Evolutionary conservation across 1,140 invertebrate genomes (phyloP).

Genomic region (Zaprionus gabonicus): DNA sequence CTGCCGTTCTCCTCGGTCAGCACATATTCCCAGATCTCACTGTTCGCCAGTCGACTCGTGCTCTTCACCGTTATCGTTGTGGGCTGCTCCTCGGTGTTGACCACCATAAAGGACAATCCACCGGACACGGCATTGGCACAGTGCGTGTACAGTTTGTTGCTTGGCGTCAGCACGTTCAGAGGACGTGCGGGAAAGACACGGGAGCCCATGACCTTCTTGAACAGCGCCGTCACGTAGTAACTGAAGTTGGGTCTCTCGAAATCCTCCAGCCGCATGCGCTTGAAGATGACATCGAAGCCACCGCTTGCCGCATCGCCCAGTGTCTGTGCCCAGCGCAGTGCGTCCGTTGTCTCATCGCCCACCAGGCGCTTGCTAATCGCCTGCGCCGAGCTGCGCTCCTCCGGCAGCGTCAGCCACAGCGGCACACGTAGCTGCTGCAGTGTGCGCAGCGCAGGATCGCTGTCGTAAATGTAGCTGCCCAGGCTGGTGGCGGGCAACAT

Average conservation of each 20-base stretch:
- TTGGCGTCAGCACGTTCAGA: slow-evolving; percentile 60
- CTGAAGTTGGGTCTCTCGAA: slow-evolving; percentile 68
- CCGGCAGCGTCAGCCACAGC: slow-evolving; percentile 73
- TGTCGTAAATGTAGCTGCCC: slow-evolving; percentile 70
- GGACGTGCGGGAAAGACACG: slow-evolving; percentile 74
- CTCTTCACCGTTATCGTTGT: slow-evolving; percentile 66
- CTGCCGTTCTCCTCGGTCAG: slow-evolving; percentile 57
- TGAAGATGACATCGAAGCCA: slow-evolving; percentile 80
- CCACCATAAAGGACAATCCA: slow-evolving; percentile 77
- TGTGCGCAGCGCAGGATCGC: slow-evolving; percentile 65
- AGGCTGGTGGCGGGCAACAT: slow-evolving; percentile 63
- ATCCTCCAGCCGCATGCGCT: slow-evolving; percentile 62
- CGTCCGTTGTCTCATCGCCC: slow-evolving; percentile 67
- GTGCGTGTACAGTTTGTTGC: slow-evolving; percentile 77
- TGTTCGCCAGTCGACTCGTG: slow-evolving; percentile 53
- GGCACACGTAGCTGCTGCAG: slow-evolving; percentile 68
- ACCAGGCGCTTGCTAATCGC: slow-evolving; percentile 44
- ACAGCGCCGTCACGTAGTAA: slow-evolving; percentile 71
- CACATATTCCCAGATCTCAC: slow-evolving; percentile 76
- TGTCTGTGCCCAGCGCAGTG: slow-evolving; percentile 77
- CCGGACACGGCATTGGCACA: slow-evolving; percentile 77
- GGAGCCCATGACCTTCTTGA: slow-evolving; percentile 82
- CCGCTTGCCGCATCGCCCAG: slow-evolving; percentile 77
- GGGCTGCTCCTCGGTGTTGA: slow-evolving; percentile 71
- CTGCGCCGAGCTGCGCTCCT: slow-evolving; percentile 42